Evolutionary conservation across 2,113 vertebrate species (phyloP).

Genomic region (Calypte anna): DNA sequence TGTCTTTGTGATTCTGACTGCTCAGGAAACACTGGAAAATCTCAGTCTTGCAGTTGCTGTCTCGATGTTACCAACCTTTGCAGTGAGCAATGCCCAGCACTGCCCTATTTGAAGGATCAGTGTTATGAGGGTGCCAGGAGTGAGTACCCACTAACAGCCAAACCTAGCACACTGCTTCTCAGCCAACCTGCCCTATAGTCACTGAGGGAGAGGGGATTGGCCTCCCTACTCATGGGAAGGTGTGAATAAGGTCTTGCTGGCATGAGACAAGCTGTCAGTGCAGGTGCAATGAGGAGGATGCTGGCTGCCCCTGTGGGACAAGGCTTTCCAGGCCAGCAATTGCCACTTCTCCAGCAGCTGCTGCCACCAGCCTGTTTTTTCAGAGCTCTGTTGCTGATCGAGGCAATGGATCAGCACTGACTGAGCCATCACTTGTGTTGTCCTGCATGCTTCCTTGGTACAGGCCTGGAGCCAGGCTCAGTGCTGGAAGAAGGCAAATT

Average conservation of each 20-base stretch:
- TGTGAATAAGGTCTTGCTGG: not conserved
- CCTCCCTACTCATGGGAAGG: rapidly evolving
- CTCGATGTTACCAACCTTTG: not conserved
- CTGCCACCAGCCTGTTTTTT: not conserved
- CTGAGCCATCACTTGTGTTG: not conserved
- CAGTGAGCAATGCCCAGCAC: not conserved
- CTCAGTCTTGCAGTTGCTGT: not conserved
- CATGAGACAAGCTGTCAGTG: not conserved
- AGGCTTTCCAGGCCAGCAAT: not conserved
- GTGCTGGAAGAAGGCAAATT: not conserved
- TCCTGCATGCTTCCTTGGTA: not conserved
- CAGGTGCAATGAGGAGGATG: not conserved
- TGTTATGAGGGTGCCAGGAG: rapidly evolving
- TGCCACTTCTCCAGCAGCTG: not conserved
- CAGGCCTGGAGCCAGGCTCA: not conserved
- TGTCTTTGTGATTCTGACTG: not conserved
- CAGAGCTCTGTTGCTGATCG: not conserved
- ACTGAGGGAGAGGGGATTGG: rapidly evolving
- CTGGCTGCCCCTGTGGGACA: not conserved
- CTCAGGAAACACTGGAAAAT: not conserved
- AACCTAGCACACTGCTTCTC: not conserved
- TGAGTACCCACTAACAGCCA: not conserved
- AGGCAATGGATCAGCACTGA: not conserved
- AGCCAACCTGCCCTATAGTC: not conserved
- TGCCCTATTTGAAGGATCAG: not conserved